These are phyloP conservation scores for Tragelaphus strepsiceros DNA, from an alignment of 2,113 vertebrate genomes.

Conservation along the genomic window DNA sequence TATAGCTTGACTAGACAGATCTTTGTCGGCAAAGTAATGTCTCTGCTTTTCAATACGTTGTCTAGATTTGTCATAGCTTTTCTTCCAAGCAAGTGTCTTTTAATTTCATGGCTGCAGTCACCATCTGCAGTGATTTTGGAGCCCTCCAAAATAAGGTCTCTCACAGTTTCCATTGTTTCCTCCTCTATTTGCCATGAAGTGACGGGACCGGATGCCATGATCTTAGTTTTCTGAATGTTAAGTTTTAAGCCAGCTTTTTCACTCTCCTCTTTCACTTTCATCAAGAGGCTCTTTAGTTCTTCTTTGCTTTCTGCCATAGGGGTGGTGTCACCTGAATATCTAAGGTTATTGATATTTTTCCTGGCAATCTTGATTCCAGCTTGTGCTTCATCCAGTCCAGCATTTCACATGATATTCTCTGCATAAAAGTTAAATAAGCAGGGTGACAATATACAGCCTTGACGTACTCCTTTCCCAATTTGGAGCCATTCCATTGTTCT, in stretches of 20 bases:
- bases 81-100: background rate
- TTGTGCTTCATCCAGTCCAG: background rate
- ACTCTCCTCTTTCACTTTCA: background rate
- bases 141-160: background rate
- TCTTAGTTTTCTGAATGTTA: background rate
- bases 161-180: background rate
- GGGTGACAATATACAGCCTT: background rate
- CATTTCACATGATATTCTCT: background rate
- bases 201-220: background rate
- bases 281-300: background rate
- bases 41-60: background rate
- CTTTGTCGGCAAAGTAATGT: background rate
- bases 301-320: background rate
- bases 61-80: background rate
- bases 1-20: background rate
- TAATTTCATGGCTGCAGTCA: background rate
- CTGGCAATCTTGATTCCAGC: background rate
- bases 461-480: background rate
- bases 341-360: background rate
- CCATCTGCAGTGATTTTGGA: background rate
- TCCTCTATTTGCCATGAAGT: background rate
- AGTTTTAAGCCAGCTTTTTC: background rate
- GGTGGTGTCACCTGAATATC: background rate
- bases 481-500: background rate
- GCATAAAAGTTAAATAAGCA: background rate